Evolutionary conservation across 2,888 invertebrate species (phyloP), one percentile per base, ranked within the genome.

Genomic region (Drosophila nigricruria): DNA sequence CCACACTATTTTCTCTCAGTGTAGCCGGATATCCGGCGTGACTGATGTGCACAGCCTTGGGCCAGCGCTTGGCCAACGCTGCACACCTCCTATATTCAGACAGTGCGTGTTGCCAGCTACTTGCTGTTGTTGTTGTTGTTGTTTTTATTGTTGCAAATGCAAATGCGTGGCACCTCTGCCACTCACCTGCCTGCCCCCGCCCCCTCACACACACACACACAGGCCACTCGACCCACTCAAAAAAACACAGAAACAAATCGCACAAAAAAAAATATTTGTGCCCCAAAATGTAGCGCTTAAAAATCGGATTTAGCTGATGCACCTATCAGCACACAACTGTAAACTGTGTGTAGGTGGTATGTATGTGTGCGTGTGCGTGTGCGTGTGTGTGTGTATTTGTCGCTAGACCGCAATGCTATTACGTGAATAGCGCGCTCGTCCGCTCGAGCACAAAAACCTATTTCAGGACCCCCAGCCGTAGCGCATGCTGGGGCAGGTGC

Each of bases 361-460:
- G 40, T 14, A 10, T 0, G 30, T 30, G 30, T 8, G 25, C 4
- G 43, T 36, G 32, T 59, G 32, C 40, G 20, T 45, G 47, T 53
- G 30, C 20, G 23, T 27, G 36, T 69, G 38, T 57, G 62, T 67
- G 61, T 65, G 71, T 62, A 78, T 88, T 72, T 88, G 79, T 67
- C 60, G 59, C 49, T 47, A 64, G 50, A 84, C 82, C 82, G 77
- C 86, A 88, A 89, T 88, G 89, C 84, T 83, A 88, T 84, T 86
- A 88, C 74, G 79, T 67, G 88, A 76, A 81, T 70, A 79, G 81
- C 70, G 77, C 74, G 77, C 73, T 73, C 63, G 70, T 61, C 66
- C 70, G 49, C 56, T 58, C 10, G 40, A 53, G 68, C 66, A 67
- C 43, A 58, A 66, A 74, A 79, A 57, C 75, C 66, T 50, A 74